Conservation (phyloP, 2,888 invertebrate species). For the Melolontha melolontha region DNA sequence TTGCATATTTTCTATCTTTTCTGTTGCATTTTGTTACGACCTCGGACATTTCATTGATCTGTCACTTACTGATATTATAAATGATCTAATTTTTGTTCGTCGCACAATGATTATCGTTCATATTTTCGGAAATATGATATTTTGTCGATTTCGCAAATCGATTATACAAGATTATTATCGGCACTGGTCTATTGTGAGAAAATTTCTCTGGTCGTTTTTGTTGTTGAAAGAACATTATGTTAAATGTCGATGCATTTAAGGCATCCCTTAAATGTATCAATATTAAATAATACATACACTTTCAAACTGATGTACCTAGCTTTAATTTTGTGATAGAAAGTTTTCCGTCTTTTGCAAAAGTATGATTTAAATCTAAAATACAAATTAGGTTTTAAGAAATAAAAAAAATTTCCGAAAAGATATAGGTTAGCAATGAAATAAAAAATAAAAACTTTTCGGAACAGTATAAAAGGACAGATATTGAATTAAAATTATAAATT, state of each 20-base stretch:
- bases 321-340: no score
- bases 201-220: conserved; percentile 1
- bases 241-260: background rate
- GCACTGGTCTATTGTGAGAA: conserved; percentile 20
- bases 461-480: no score
- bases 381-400: no score
- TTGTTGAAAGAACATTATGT: conserved; percentile 2
- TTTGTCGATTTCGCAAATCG: conserved; percentile 48
- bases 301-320: no score
- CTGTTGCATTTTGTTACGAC: conserved; percentile 57
- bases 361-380: no score
- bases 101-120: conserved; percentile 56
- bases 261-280: conserved; percentile 6
- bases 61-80: conserved; percentile 65
- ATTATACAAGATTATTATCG: conserved; percentile 36
- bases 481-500: no score
- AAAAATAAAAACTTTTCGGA: no score
- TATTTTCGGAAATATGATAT: conserved; percentile 59
- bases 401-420: no score
- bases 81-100: conserved; percentile 60
- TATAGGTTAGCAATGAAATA: no score
- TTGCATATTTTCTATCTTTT: conserved; percentile 59
- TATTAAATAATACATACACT: background rate
- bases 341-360: no score
- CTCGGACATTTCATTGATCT: conserved; percentile 62